A percentile compares a stretch with the other conserved stretches of the same genome.
These are phyloP conservation scores for Enteromius unitaeniatus DNA, from an alignment of 2,797 vertebrate genomes.

Conservation along the genomic window DNA sequence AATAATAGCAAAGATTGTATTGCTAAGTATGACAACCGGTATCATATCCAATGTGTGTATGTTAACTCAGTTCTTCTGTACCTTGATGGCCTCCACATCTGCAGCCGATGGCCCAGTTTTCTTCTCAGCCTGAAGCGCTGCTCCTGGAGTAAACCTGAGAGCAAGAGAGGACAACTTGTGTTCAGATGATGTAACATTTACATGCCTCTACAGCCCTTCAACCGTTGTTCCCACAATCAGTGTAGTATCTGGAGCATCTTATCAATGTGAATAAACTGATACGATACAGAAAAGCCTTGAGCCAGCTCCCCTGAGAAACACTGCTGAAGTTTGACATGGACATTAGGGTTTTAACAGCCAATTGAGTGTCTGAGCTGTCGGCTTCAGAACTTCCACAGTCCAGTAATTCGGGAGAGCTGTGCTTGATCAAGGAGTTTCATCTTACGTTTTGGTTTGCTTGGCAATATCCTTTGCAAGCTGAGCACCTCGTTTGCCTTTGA, in stretches of 20 bases:
- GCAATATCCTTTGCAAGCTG: slow-evolving; percentile 99
- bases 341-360: slow-evolving; percentile 15
- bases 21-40: too few relatives aligned
- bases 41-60: too few relatives aligned
- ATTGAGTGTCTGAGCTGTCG: not conserved
- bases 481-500: slow-evolving; percentile 99
- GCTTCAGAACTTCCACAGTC: slow-evolving; percentile 54
- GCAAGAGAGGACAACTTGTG: not conserved
- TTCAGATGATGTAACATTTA: slow-evolving; percentile 8
- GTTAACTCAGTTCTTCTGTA: slow-evolving; percentile 51
- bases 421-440: slow-evolving; percentile 78
- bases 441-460: slow-evolving; percentile 99
- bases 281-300: slow-evolving; percentile 76
- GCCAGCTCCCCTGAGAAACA: slow-evolving; percentile 87
- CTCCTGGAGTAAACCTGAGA: slow-evolving; percentile 88
- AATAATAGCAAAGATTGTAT: too few relatives aligned
- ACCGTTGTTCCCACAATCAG: slow-evolving; percentile 75
- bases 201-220: slow-evolving; percentile 83
- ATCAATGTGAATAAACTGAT: slow-evolving; percentile 96
- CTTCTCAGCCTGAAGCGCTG: slow-evolving; percentile 86
- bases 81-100: slow-evolving; percentile 97
- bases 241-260: slow-evolving; percentile 95
- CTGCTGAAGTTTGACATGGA: slow-evolving; percentile 54
- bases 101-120: slow-evolving; percentile 88
- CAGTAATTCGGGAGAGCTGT: slow-evolving; percentile 88